These are phyloP conservation scores for Neoaliturus tenellus DNA, from an alignment of 2,888 invertebrate species.

Conservation along the genomic window DNA sequence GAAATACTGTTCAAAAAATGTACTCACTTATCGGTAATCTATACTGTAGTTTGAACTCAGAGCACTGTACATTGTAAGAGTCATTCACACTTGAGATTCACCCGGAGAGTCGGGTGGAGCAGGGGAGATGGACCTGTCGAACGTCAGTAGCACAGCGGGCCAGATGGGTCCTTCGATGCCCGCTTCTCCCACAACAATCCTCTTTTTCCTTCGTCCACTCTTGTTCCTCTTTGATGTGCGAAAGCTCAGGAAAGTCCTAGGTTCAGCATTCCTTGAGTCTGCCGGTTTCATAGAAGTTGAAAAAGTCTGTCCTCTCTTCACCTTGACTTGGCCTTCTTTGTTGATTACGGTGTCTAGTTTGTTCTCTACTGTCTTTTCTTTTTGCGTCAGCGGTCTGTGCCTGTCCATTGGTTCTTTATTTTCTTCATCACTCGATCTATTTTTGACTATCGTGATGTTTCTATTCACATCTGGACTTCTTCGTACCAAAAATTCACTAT, in stretches of 20 bases:
- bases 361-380: not conserved
- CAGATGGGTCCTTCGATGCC: constrained; percentile 60
- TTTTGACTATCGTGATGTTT: constrained; percentile 4
- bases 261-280: not conserved
- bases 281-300: not conserved
- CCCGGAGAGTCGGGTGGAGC: not conserved
- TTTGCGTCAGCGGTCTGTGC: not conserved
- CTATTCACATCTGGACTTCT: not conserved
- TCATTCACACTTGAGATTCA: constrained; percentile 31
- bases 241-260: constrained; percentile 54
- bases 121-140: constrained; percentile 61
- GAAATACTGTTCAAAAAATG: too few species aligned
- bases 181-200: constrained; percentile 59
- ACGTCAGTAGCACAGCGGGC: constrained; percentile 63
- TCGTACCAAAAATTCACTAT: constrained; percentile 55
- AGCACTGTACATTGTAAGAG: not conserved
- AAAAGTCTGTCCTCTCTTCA: constrained; percentile 45
- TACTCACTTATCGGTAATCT: too few species aligned
- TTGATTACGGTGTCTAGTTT: constrained; percentile 15
- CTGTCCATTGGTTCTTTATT: constrained; percentile 16
- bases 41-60: not conserved
- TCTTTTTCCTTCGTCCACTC: constrained; percentile 56
- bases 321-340: constrained; percentile 15
- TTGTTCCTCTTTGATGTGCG: constrained; percentile 48
- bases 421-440: constrained; percentile 22